phyloP scores from a whole-genome alignment of 2,888 invertebrate species.

The Stegana nigrithorax region DNA sequence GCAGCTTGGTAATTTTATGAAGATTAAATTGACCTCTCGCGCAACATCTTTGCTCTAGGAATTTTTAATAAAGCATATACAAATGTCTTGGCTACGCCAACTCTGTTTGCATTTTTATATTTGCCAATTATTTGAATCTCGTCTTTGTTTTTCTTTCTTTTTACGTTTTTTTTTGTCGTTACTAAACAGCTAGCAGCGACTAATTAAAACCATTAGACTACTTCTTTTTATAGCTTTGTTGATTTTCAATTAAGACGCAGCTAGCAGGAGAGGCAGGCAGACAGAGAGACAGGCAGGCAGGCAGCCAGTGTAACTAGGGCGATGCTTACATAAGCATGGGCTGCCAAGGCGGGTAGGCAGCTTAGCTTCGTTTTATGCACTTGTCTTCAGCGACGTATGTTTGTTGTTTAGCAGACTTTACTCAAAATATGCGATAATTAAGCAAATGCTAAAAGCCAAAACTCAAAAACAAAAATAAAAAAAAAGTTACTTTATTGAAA shows the following conservation, averaged over 20 bases:
- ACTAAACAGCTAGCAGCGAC: neutral
- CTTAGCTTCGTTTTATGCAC: too few species aligned
- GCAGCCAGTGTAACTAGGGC: too few species aligned
- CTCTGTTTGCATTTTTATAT: neutral
- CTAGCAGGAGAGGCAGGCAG: too few species aligned
- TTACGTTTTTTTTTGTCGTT: neutral
- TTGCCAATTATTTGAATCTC: neutral
- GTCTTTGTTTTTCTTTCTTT: neutral
- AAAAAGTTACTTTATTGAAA: too few species aligned
- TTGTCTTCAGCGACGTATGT: too few species aligned
- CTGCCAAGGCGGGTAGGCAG: too few species aligned
- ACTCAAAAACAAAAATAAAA: neutral
- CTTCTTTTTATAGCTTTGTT: slow-evolving; percentile 7
- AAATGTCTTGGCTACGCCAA: neutral
- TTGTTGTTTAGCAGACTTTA: too few species aligned
- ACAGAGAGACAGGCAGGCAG: too few species aligned
- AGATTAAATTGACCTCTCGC: slow-evolving; percentile 60
- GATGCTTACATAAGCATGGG: too few species aligned
- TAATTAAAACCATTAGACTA: slow-evolving; percentile 14
- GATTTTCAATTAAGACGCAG: slow-evolving; percentile 15
- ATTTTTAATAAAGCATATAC: neutral
- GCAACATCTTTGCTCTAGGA: neutral
- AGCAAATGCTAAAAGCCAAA: too few species aligned
- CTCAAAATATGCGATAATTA: too few species aligned
- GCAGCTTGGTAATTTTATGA: slow-evolving; percentile 53